Evolutionary conservation across 2,113 vertebrate species (phyloP).

Genomic region (Orcinus orca): DNA sequence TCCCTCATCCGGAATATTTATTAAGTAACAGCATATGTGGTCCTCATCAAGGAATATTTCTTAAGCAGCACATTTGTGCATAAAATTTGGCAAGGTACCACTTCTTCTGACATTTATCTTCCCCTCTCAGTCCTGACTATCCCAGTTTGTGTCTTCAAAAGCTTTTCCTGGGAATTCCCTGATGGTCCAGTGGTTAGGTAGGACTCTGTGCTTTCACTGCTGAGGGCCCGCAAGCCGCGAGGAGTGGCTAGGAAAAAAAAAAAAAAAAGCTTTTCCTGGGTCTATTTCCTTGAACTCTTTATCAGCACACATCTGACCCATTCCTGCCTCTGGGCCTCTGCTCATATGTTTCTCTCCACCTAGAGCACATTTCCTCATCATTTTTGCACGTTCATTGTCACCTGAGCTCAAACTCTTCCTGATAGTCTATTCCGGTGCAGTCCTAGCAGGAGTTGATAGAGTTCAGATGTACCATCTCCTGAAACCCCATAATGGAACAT

Average conservation of each 20-base stretch:
- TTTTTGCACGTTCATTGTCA: background rate
- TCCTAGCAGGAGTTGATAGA: background rate
- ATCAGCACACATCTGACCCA: background rate
- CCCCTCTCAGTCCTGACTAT: background rate
- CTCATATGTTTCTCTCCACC: background rate
- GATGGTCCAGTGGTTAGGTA: background rate
- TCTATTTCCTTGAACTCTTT: background rate
- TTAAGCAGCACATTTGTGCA: constrained; percentile 21
- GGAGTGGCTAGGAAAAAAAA: background rate
- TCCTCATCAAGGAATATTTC: constrained; percentile 63
- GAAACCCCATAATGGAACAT: background rate
- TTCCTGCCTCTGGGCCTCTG: background rate
- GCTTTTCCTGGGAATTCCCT: background rate
- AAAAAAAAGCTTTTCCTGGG: background rate
- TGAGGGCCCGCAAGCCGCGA: background rate
- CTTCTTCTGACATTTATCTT: background rate
- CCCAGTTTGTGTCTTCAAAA: background rate
- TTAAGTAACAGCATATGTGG: constrained; percentile 60
- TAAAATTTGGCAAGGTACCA: constrained; percentile 47
- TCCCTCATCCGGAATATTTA: constrained; percentile 55
- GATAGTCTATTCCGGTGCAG: background rate
- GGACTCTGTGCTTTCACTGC: background rate
- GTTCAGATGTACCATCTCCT: background rate
- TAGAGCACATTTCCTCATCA: background rate
- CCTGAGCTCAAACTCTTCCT: background rate